A percentile compares a stretch with the other conserved stretches of the same genome.
Conservation (phyloP, 2,888 invertebrate genomes). For the Asteroscopus sphinx region DNA sequence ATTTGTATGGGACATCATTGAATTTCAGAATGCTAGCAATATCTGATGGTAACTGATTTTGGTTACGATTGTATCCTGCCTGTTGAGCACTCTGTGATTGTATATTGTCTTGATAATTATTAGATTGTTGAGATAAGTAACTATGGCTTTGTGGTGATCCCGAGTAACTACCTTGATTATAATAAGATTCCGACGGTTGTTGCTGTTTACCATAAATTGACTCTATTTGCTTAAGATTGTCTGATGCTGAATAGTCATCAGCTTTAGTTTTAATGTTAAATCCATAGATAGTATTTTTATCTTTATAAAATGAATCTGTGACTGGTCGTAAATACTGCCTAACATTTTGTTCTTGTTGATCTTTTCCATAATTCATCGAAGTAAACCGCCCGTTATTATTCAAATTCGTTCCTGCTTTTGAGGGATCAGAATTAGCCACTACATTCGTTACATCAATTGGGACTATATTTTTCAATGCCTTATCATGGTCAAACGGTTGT, state of each 20-base stretch:
- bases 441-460: slow-evolving; percentile 86
- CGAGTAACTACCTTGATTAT: slow-evolving; percentile 66
- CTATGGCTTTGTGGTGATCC: slow-evolving; percentile 66
- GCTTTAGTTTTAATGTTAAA: slow-evolving; percentile 79
- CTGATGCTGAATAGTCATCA: slow-evolving; percentile 69
- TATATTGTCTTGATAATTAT: slow-evolving; percentile 70
- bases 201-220: slow-evolving; percentile 70
- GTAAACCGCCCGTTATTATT: slow-evolving; percentile 68
- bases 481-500: slow-evolving; percentile 84
- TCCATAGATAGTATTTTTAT: slow-evolving; percentile 80
- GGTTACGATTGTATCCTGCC: slow-evolving; percentile 68
- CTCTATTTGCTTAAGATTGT: slow-evolving; percentile 71
- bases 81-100: slow-evolving; percentile 72
- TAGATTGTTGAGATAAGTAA: slow-evolving; percentile 67
- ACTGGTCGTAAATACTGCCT: slow-evolving; percentile 78
- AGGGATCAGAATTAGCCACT: slow-evolving; percentile 74
- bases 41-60: slow-evolving; percentile 69
- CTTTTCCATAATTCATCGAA: slow-evolving; percentile 72
- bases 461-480: slow-evolving; percentile 85
- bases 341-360: slow-evolving; percentile 72
- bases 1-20: slow-evolving; percentile 80
- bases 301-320: slow-evolving; percentile 81
- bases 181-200: slow-evolving; percentile 66
- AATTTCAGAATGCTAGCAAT: slow-evolving; percentile 77
- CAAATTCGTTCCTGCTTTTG: slow-evolving; percentile 62